Base-by-base conservation (phyloP, 2,797 vertebrate species). In the Danionella dracula region DNA sequence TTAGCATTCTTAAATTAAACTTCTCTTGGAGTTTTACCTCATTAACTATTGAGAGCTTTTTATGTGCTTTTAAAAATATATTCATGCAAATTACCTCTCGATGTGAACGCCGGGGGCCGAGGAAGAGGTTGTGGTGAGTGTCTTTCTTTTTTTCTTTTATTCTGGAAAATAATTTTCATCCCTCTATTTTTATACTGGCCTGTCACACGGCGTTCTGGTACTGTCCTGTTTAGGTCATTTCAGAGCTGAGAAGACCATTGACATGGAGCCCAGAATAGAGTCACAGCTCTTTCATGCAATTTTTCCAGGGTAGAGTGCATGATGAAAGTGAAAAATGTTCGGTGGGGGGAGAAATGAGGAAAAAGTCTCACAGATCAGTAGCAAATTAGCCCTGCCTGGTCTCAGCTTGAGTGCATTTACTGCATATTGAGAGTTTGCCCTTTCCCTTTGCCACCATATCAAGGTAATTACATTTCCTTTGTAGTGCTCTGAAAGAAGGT, bases 381-480 rank as follows among this genome's bases (percentile, higher is more conserved):
- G 70, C 60, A 73, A 80, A 80, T 80, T 76, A 76, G 70, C 72
- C 76, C 65, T 51, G 61, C 67, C 53, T 71, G 72, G 56, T 72
- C 76, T 65, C 74, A 75, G 74, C 68, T 19, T 78, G 76, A 80
- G 70, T 48, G 72, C 78, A 55, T 78, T 78, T 78, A 80, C 69
- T 72, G 76, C 76, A 73, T 73, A 78, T 68, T 73, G 72, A 76
- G 68, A 78, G 76, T 80, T 78, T 80, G 74, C 73, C 70, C 76
- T 78, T 80, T 78, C 63, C 76, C 70, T 75, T 71, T 61, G 74
- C 76, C 70, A 70, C 76, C 69, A 71, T 79, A 77, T 78, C 69
- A 76, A 74, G 76, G 76, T 81, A 78, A 78, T 79, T 77, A 77
- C 75, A 77, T 77, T 79, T 79, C 69, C 67, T 81, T 78, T 78